Evolutionary conservation across 2,888 invertebrate genomes (phyloP), one percentile per base, ranked within the genome.

Genomic region (Megalurothrips usitatus): DNA sequence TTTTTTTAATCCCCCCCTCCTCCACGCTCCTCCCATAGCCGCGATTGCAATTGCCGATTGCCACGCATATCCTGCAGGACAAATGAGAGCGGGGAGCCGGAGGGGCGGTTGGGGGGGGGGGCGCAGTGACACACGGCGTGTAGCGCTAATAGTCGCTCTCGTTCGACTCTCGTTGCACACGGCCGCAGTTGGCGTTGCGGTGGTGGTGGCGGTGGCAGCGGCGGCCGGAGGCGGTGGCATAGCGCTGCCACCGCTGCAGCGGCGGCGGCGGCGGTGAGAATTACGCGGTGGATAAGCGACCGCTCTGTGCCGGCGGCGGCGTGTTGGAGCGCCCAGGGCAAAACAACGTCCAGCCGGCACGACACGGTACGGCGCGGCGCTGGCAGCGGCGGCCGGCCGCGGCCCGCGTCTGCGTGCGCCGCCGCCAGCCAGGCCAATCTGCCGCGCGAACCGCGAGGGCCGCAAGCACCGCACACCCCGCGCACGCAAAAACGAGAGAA

Each of bases 231-330:
- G 3, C 6, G 34, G 3, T 43, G n/a, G n/a, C n/a, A n/a, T n/a
- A n/a, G n/a, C 58, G 58, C 58, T 19, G 52, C 52, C 19, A 10
- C 3, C 10, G 19, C 58, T n/a, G 17, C 58, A 19, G 52, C 52
- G 12, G 52, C 58, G 9, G 68, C 68, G 6, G 68, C 23, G 6
- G 68, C 26, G 26, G 68, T 26, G 68, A 75, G 68, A 75, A 75
- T 75, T 75, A 75, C 68, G 23, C 68, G 68, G 26, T n/a, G 58
- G 58, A 58, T 58, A 58, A 58, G 58, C 58, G 58, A 58, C 58
- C 58, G 58, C 19, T n/a, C 58, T n/a, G 58, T 0, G 19, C 17
- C 58, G 11, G 68, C 23, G 26, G 68, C 68, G 26, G 68, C 68
- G 68, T n/a, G 68, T 4, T 23, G 23, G 68, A 23, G 68, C 68